Base-by-base conservation (phyloP, 1,140 invertebrate species). In the Drosophila sproati region DNA sequence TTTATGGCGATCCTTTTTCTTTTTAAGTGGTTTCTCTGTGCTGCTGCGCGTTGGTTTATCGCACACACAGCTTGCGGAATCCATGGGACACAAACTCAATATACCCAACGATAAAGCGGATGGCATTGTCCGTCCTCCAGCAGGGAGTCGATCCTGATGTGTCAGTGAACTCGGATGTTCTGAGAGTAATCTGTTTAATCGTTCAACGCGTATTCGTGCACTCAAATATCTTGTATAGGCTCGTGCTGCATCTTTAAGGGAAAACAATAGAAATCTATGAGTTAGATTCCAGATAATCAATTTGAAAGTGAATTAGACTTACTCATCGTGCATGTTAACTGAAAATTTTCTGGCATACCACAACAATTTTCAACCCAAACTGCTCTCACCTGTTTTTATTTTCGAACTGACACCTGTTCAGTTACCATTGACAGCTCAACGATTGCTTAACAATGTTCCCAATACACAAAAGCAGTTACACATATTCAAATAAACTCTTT, bases 321-420 rank as follows among this genome's bases (percentile, higher is more conserved):
- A 73, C 70, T 63, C 70, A 73, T 73, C 7, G 39, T 48, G 10
- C 50, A 3, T 34, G 10, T 57, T 67, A 39, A 54, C 48, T 60
- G 3, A 3, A 68, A 60, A 54, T 60, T 68, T 60, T 7, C 34
- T 35, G 28, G 28, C 32, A 31, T 60, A 7, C 47, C 32, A 45
- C 39, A 67, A 57, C 10, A 72, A 45, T 51, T 29, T 35, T 41
- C 7, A 29, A 51, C 34, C 57, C 31, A 10, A 66, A 57, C 62
- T 67, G 39, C n/a, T 62, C 31, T 47, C 48, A 52, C 37, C 50
- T 54, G 35, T 8, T 12, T 34, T 1, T 7, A 37, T 61, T n/a
- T 37, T 20, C 7, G 5, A 28, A 37, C 20, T 37, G 45, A 37
- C 2, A 35, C 51, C 32, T 35, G n/a, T 54, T 35, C 12, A 6